Evolutionary conservation across 2,888 invertebrate species (phyloP), one percentile per base, ranked within the genome.

Genomic region (Pterostichus niger): DNA sequence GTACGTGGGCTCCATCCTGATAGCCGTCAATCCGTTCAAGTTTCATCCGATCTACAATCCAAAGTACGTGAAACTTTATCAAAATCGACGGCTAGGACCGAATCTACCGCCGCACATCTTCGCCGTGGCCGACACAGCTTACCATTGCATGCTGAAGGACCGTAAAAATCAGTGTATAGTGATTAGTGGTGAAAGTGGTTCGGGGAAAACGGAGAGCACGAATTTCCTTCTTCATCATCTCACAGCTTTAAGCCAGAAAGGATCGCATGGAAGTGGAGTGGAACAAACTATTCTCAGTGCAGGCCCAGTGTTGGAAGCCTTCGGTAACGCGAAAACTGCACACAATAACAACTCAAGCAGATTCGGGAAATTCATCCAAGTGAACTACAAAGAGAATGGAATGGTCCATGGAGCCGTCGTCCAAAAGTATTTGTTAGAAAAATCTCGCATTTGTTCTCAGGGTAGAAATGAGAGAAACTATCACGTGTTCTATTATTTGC

Each of bases 41-140:
- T 98, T 98, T 90, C 97, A 97, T 90, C 98, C 98, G 24, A 98
- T 99, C 86, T 99, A 98, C 92, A 98, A 98, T 91, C 98, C 98
- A 68, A 98, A 98, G 91, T 98, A 98, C 91, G 98, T 98, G 86
- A 96, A 97, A 90, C 91, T 98, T 86, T 99, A 98, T 91, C 98
- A 98, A 91, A 97, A 97, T 91, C 94, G 97, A 89, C 92, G 97
- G 86, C 93, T 98, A 86, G 97, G 97, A 35, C 96, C 97, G 52
- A 97, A 97, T 88, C 92, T 98, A 86, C 98, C 98, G 52, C 98
- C 99, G 61, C 98, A 99, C 89, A 98, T 99, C 88, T 99, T 98
- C 91, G 98, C 98, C 80, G 96, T 98, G 64, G 98, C 98, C 6
- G 98, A 98, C 89, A 95, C 97, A 13, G 97, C 98, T 31, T 98